Evolutionary conservation across 2,888 invertebrate species (phyloP).

Genomic region (Neoaliturus tenellus): DNA sequence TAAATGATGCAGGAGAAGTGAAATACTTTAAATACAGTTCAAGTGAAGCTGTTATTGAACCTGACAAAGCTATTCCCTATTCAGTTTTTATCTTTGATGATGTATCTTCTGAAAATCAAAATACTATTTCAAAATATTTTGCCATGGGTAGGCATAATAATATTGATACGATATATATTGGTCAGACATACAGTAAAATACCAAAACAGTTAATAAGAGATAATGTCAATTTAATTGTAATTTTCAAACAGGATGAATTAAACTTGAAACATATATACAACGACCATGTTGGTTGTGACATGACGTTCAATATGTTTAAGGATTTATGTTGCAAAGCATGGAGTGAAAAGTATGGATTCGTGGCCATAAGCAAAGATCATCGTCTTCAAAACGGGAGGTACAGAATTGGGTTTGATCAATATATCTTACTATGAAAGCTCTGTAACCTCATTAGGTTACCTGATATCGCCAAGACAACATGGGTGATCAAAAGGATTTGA

Average conservation of each 20-base stretch:
- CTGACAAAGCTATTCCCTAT: constrained; percentile 39
- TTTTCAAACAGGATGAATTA: constrained; percentile 70
- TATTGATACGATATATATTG: constrained; percentile 52
- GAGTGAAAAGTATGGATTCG: constrained; percentile 61
- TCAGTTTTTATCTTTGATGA: constrained; percentile 56
- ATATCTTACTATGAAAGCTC: constrained; percentile 49
- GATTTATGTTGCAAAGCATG: constrained; percentile 68
- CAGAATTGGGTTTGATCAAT: constrained; percentile 68
- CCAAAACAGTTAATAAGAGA: constrained; percentile 70
- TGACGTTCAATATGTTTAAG: constrained; percentile 64
- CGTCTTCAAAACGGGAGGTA: constrained; percentile 67
- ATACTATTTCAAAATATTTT: constrained; percentile 43
- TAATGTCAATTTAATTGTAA: constrained; percentile 70
- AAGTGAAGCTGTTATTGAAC: constrained; percentile 41
- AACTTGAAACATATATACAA: constrained; percentile 68
- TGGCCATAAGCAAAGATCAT: constrained; percentile 64
- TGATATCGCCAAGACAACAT: not conserved
- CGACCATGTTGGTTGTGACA: constrained; percentile 60
- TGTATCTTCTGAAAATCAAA: constrained; percentile 51
- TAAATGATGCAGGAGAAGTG: not conserved
- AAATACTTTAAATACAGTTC: constrained; percentile 36
- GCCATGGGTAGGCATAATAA: constrained; percentile 53
- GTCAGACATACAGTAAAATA: constrained; percentile 60
- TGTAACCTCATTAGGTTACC: not conserved
- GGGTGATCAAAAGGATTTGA: not conserved